A percentile compares a stretch with the other conserved stretches of the same genome.
These are phyloP conservation scores for Nephrotoma guestfalica DNA, from an alignment of 2,888 invertebrate species.

Conservation along the genomic window DNA sequence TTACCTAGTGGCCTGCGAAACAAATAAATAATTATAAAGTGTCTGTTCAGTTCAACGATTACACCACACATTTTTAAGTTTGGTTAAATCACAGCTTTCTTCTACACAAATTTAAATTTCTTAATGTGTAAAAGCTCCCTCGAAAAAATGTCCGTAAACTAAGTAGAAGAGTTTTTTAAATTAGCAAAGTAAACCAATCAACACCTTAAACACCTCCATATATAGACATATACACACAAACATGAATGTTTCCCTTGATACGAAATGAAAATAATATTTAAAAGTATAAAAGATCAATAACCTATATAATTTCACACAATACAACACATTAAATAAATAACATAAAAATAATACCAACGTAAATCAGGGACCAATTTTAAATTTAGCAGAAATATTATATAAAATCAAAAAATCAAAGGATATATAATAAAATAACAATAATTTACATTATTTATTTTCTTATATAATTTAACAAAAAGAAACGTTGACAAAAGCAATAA, in stretches of 20 bases:
- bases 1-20: too few relatives aligned
- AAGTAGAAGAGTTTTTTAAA: background rate
- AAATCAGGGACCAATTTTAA: constrained; percentile 3
- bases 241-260: background rate
- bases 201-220: background rate
- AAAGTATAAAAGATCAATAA: background rate
- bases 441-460: background rate
- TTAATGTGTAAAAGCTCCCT: too few relatives aligned
- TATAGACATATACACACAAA: background rate
- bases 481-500: background rate
- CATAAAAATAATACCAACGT: background rate
- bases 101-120: too few relatives aligned
- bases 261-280: background rate
- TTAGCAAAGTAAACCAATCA: background rate
- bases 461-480: background rate
- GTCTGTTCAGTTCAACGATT: too few relatives aligned
- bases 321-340: background rate
- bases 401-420: background rate
- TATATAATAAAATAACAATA: background rate
- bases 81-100: background rate
- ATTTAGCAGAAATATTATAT: constrained; percentile 1
- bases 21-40: too few relatives aligned
- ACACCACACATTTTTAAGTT: background rate
- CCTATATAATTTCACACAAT: background rate
- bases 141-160: background rate